These are phyloP conservation scores for Mactromeris polynyma DNA, from an alignment of 2,888 invertebrate genomes.

Conservation along the genomic window DNA sequence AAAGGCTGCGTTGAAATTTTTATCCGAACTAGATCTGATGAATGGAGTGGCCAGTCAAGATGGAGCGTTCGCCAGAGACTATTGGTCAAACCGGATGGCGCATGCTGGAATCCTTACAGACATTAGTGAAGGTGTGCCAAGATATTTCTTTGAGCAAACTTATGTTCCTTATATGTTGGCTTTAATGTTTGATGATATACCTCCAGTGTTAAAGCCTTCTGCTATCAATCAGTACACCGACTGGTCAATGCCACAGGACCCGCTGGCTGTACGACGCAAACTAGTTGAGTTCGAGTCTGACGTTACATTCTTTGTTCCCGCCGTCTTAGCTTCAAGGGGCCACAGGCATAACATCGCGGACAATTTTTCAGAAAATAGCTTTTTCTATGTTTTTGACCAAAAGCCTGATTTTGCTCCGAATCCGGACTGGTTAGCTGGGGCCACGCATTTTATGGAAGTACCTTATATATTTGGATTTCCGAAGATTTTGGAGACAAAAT, in stretches of 20 bases:
- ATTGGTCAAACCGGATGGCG: not conserved
- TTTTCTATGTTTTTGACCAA: constrained; percentile 76
- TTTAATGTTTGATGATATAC: constrained; percentile 20
- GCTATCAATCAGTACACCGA: constrained; percentile 59
- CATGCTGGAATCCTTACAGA: not conserved
- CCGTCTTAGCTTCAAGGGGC: constrained; percentile 88
- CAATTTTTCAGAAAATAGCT: constrained; percentile 88
- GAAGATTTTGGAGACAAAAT: constrained; percentile 19
- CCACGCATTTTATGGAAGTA: constrained; percentile 83
- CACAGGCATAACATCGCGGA: constrained; percentile 87
- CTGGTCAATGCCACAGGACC: constrained; percentile 88
- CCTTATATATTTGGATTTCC: constrained; percentile 81
- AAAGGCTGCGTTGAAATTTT: constrained; percentile 91
- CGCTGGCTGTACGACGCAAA: constrained; percentile 93
- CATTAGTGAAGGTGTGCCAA: constrained; percentile 47
- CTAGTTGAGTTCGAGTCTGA: constrained; percentile 97
- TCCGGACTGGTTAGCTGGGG: constrained; percentile 82
- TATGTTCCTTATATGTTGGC: constrained; percentile 45
- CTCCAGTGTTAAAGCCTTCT: constrained; percentile 27
- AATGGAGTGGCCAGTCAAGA: constrained; percentile 64
- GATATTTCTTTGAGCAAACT: constrained; percentile 38
- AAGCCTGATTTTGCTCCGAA: constrained; percentile 73
- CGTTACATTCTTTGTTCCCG: constrained; percentile 97
- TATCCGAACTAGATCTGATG: constrained; percentile 59
- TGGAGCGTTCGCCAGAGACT: constrained; percentile 39